phyloP scores from a whole-genome alignment of 2,888 invertebrate genomes.

The Vanessa cardui region DNA sequence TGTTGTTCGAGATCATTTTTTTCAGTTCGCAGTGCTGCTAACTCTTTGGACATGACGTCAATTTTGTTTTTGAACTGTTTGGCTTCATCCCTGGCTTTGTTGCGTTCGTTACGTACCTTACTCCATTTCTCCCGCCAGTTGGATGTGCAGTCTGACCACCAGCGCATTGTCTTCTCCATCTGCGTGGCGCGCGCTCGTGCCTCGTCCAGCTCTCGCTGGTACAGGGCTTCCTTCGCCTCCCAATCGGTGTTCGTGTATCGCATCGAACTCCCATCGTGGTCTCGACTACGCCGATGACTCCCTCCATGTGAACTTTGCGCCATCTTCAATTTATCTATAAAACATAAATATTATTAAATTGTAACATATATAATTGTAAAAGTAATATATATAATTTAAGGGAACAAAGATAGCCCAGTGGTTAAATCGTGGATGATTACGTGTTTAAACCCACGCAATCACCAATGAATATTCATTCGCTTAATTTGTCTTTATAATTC shows the following conservation, averaged over 20 bases:
- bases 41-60: constrained; percentile 90
- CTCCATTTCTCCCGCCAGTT: constrained; percentile 99
- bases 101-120: constrained; percentile 94
- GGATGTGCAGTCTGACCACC: constrained; percentile 99
- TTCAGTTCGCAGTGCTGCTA: constrained; percentile 88
- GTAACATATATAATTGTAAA: too few relatives aligned
- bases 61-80: constrained; percentile 91
- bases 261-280: constrained; percentile 84
- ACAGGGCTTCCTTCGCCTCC: constrained; percentile 89
- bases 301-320: constrained; percentile 88
- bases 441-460: too few relatives aligned
- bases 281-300: constrained; percentile 84
- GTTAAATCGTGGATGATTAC: too few relatives aligned
- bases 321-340: constrained; percentile 61
- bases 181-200: constrained; percentile 96
- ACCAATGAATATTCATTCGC: too few relatives aligned
- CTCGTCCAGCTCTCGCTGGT: constrained; percentile 93
- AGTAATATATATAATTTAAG: too few relatives aligned
- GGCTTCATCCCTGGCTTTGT: constrained; percentile 95
- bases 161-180: constrained; percentile 99
- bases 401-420: too few relatives aligned
- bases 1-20: constrained; percentile 90
- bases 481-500: too few relatives aligned
- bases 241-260: constrained; percentile 88
- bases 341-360: too few relatives aligned